A percentile compares a stretch with the other conserved stretches of the same genome.
These are phyloP conservation scores for Poeciliopsis infans DNA, from an alignment of 2,797 vertebrate species.

Conservation along the genomic window DNA sequence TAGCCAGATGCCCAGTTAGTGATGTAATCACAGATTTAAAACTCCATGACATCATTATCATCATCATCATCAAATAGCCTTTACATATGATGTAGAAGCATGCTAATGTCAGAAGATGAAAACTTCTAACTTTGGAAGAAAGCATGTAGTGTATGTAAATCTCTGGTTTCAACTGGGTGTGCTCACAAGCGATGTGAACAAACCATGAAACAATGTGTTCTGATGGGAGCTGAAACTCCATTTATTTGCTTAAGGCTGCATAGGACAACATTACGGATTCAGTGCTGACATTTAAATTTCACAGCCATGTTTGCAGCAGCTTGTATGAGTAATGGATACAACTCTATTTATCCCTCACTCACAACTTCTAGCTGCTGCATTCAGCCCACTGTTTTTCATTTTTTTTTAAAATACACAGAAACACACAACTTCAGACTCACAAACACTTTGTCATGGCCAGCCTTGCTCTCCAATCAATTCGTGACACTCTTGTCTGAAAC, in stretches of 20 bases:
- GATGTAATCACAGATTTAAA: not conserved
- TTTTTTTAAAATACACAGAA: conserved; percentile 19
- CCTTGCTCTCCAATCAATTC: conserved; percentile 74
- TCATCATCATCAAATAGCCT: not conserved
- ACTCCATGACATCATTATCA: not conserved
- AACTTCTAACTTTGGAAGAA: not conserved
- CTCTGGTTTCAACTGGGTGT: not conserved
- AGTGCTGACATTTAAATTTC: conserved; percentile 11
- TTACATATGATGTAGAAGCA: not conserved
- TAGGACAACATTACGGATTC: conserved; percentile 8
- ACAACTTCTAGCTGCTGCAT: not conserved
- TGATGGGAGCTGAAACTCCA: not conserved
- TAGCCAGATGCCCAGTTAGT: not conserved
- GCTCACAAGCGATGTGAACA: not conserved
- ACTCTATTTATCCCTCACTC: not conserved
- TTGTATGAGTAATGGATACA: conserved; percentile 16
- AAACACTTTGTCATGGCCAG: conserved; percentile 63
- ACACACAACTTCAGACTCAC: conserved; percentile 36
- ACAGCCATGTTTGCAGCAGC: conserved; percentile 5
- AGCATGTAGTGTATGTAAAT: not conserved
- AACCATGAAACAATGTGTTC: not conserved
- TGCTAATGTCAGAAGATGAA: not conserved
- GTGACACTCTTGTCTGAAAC: conserved; percentile 71
- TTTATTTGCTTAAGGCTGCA: conserved; percentile 2
- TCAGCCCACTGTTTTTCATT: conserved; percentile 18